Evolutionary conservation across 2,888 invertebrate genomes (phyloP).

Genomic region (Callimorpha dominula): DNA sequence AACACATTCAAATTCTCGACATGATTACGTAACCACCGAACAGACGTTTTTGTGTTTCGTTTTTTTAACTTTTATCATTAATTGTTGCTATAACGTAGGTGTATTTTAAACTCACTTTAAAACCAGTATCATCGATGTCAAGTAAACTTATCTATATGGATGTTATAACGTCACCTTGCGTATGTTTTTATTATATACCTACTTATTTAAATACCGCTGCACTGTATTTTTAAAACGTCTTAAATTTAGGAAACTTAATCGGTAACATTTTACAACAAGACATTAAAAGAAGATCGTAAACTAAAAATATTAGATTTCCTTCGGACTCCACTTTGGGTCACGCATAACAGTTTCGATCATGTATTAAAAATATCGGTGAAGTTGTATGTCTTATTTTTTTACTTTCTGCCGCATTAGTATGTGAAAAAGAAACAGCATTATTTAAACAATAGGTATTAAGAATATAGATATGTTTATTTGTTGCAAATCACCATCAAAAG

Average conservation of each 20-base stretch:
- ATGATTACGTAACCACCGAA: conserved; percentile 9
- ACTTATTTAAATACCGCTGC: neutral
- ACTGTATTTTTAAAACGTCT: neutral
- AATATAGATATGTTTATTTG: neutral
- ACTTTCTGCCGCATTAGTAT: neutral
- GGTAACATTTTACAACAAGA: neutral
- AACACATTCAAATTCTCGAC: conserved; percentile 19
- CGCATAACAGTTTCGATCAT: no score
- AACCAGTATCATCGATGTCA: conserved; percentile 9
- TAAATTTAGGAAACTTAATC: neutral
- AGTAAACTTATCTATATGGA: conserved; percentile 2
- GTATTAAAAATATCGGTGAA: neutral
- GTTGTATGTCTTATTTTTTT: neutral
- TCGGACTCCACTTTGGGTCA: neutral
- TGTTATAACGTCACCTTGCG: neutral
- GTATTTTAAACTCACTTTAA: neutral
- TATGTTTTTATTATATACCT: neutral
- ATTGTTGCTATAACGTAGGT: neutral
- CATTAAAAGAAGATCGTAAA: neutral
- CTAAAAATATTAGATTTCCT: neutral
- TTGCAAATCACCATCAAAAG: neutral
- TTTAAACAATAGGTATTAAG: neutral
- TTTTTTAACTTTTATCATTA: neutral
- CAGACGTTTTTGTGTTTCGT: conserved; percentile 9
- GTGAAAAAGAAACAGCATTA: neutral